Conservation (phyloP, 64 coral and sea anemone genomes). For the Stichodactyla helianthus region DNA sequence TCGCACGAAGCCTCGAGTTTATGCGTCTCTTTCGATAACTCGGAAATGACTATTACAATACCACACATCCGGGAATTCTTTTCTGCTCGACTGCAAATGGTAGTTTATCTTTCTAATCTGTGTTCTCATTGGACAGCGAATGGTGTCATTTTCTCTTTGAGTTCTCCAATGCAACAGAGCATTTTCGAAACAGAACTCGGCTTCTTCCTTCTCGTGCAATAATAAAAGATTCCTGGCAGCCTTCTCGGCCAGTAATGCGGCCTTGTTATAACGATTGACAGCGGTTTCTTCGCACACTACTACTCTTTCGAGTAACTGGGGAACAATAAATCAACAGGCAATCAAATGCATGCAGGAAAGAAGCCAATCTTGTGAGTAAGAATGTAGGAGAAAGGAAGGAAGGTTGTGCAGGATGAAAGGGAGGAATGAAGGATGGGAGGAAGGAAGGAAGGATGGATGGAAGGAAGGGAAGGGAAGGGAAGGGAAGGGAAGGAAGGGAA, state of each 20-base stretch:
- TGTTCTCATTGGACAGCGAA: conserved; percentile 18
- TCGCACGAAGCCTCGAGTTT: neutral
- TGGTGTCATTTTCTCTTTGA: conserved; percentile 6
- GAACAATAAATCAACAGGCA: neutral
- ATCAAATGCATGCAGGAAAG: neutral
- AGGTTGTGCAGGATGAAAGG: neutral
- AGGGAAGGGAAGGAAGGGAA: neutral
- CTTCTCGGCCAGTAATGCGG: conserved; percentile 35
- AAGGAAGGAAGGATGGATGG: neutral
- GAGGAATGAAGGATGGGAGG: neutral
- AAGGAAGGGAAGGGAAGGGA: neutral
- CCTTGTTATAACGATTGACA: conserved; percentile 51
- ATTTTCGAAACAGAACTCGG: conserved; percentile 18
- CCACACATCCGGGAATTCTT: conserved; percentile 35
- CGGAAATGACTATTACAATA: neutral
- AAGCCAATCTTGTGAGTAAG: too few species aligned
- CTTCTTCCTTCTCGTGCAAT: neutral
- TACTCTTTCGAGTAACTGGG: conserved; percentile 19
- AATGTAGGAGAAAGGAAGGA: too few species aligned
- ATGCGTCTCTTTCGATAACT: neutral
- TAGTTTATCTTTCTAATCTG: conserved; percentile 30
- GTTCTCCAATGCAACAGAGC: conserved; percentile 8
- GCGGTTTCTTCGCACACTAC: conserved; percentile 43
- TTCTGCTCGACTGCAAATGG: conserved; percentile 18
- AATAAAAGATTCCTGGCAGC: neutral